phyloP scores from a whole-genome alignment of 2,888 invertebrate species.

The Orthonevra nobilis region DNA sequence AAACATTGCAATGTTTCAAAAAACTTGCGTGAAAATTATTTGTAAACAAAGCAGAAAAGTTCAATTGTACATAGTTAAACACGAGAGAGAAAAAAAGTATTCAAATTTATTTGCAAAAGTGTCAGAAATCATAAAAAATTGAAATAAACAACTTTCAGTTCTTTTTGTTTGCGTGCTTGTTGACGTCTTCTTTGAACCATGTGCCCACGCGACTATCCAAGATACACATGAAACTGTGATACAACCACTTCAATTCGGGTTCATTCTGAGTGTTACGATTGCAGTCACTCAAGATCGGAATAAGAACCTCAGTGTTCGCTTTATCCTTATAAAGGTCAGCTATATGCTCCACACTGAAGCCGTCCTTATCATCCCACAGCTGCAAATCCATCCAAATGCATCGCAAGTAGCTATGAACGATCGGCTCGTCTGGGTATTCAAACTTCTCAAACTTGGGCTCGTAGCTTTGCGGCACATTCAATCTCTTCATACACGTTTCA shows the following conservation, averaged over 20 bases:
- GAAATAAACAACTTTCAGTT: too few relatives aligned
- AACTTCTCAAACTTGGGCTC: conserved; percentile 51
- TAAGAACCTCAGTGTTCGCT: conserved; percentile 70
- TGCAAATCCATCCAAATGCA: conserved; percentile 71
- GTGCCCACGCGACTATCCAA: conserved; percentile 71
- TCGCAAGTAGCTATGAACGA: conserved; percentile 71
- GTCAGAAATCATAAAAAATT: too few relatives aligned
- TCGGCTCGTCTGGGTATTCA: conserved; percentile 71
- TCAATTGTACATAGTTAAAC: too few relatives aligned
- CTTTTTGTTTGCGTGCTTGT: conserved; percentile 21
- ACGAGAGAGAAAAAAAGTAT: too few relatives aligned
- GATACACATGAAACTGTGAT: conserved; percentile 71
- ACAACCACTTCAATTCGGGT: conserved; percentile 70
- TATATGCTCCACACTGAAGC: conserved; percentile 71
- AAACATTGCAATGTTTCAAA: too few relatives aligned
- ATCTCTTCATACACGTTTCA: conserved; percentile 40
- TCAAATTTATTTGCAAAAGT: too few relatives aligned
- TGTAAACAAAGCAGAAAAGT: too few relatives aligned
- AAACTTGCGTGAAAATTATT: too few relatives aligned
- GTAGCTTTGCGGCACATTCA: conserved; percentile 43
- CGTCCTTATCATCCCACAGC: conserved; percentile 71
- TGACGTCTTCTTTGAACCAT: conserved; percentile 72
- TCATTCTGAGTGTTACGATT: conserved; percentile 71
- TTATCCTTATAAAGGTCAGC: conserved; percentile 71
- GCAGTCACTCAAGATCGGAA: conserved; percentile 72